Evolutionary conservation across 2,113 vertebrate species (phyloP).

Genomic region (Dascyllus trimaculatus): DNA sequence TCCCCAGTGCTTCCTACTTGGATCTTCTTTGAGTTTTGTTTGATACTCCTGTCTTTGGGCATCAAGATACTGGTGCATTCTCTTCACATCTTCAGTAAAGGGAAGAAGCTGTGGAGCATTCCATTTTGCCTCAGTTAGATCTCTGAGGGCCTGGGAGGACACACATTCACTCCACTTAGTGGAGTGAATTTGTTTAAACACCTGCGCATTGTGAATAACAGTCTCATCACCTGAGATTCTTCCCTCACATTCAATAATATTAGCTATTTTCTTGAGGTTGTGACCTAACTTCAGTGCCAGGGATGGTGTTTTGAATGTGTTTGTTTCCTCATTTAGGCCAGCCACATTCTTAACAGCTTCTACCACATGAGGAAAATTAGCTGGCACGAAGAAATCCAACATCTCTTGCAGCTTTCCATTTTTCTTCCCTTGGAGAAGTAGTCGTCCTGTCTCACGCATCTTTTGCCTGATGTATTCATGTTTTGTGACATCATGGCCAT

Average conservation of each 20-base stretch:
- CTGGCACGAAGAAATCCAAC: conserved; percentile 16
- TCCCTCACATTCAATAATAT: conserved; percentile 24
- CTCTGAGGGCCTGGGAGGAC: conserved; percentile 27
- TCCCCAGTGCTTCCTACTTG: neutral
- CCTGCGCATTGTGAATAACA: neutral
- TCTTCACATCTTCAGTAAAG: conserved; percentile 34
- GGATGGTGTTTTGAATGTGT: conserved; percentile 10
- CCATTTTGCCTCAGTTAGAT: conserved; percentile 25
- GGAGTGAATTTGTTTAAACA: conserved; percentile 17
- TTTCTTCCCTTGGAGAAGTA: conserved; percentile 2
- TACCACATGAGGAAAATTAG: conserved; percentile 28
- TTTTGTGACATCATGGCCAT: conserved; percentile 16
- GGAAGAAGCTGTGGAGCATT: conserved; percentile 15
- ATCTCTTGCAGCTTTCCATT: neutral
- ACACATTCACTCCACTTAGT: conserved; percentile 35
- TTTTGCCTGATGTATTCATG: conserved; percentile 32
- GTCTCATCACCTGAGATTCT: conserved; percentile 30
- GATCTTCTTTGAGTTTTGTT: neutral
- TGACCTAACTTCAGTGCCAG: conserved; percentile 12
- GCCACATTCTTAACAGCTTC: conserved; percentile 17
- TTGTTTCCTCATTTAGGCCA: conserved; percentile 13
- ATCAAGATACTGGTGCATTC: conserved; percentile 3
- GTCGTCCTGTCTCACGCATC: neutral
- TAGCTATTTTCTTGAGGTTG: conserved; percentile 26
- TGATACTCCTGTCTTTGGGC: neutral